These are phyloP conservation scores for Fistularia commersonii DNA, from an alignment of 2,797 vertebrate species.

Conservation along the genomic window DNA sequence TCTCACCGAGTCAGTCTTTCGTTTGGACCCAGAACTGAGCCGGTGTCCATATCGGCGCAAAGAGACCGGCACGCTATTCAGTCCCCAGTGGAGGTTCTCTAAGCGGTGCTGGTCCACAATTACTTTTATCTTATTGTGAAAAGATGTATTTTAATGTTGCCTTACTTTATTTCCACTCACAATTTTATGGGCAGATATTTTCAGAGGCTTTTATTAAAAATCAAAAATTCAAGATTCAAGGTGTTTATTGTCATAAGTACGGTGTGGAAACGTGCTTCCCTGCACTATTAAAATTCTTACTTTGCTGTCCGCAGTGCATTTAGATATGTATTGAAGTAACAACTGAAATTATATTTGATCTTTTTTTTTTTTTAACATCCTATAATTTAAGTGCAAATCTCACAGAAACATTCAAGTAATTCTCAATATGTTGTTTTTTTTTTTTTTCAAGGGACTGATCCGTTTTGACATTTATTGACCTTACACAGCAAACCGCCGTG, in stretches of 20 bases:
- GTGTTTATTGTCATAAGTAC: too few species aligned
- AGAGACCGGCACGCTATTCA: slow-evolving; percentile 14
- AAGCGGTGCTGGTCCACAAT: slow-evolving; percentile 37
- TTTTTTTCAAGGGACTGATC: slow-evolving; percentile 14
- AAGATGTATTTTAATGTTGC: slow-evolving; percentile 27
- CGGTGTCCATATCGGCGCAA: slow-evolving; percentile 10
- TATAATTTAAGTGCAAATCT: slow-evolving; percentile 3
- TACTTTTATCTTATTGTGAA: slow-evolving; percentile 33
- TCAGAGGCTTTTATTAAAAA: too few species aligned
- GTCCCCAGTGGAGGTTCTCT: slow-evolving; percentile 10
- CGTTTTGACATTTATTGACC: too few species aligned
- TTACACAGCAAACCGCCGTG: slow-evolving; percentile 16
- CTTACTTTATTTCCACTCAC: slow-evolving; percentile 41
- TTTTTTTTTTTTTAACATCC: slow-evolving; percentile 19
- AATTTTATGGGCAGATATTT: too few species aligned
- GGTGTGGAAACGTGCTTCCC: too few species aligned
- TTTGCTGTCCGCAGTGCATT: too few species aligned
- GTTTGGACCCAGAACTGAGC: background rate
- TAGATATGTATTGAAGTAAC: too few species aligned
- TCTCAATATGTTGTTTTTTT: slow-evolving; percentile 9
- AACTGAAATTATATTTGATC: slow-evolving; percentile 6
- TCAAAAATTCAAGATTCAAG: background rate
- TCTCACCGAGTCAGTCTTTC: slow-evolving; percentile 12
- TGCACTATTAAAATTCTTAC: too few species aligned
- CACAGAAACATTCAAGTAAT: slow-evolving; percentile 14